These are phyloP conservation scores for Noctuana brunneofusca DNA, from an alignment of 2,888 invertebrate genomes.

Conservation along the genomic window DNA sequence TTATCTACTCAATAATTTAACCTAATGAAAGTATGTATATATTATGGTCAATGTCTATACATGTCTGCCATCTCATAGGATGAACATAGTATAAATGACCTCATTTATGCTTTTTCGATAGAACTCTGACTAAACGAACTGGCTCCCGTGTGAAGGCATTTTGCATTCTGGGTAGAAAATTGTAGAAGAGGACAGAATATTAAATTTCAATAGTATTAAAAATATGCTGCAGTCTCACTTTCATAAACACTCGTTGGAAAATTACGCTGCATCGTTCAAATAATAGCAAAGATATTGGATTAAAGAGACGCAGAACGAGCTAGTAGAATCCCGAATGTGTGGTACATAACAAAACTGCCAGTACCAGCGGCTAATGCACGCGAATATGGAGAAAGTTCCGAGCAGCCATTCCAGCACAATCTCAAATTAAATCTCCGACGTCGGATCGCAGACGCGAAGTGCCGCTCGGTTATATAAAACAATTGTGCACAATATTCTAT, in stretches of 20 bases:
- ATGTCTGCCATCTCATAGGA: too few species aligned
- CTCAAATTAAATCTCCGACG: slow-evolving; percentile 76
- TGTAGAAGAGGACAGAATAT: too few species aligned
- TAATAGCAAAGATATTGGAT: slow-evolving; percentile 23
- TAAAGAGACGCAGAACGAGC: slow-evolving; percentile 46
- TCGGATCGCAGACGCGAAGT: slow-evolving; percentile 56
- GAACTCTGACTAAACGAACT: too few species aligned
- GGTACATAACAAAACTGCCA: slow-evolving; percentile 58
- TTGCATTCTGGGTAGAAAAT: too few species aligned
- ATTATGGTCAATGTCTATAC: too few species aligned
- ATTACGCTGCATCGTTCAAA: not conserved
- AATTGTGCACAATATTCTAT: slow-evolving; percentile 28
- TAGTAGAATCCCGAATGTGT: slow-evolving; percentile 53
- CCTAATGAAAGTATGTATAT: too few species aligned
- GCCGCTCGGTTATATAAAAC: slow-evolving; percentile 47
- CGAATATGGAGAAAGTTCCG: slow-evolving; percentile 70
- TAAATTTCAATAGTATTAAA: too few species aligned
- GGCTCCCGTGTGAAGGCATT: too few species aligned
- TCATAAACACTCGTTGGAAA: not conserved
- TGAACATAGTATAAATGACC: too few species aligned
- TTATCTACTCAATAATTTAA: too few species aligned
- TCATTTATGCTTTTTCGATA: too few species aligned
- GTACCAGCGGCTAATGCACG: slow-evolving; percentile 69
- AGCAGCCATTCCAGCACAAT: slow-evolving; percentile 60
- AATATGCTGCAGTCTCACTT: not conserved